Conservation (phyloP, 1,140 invertebrate species). For the Scaptomyza hsui region DNA sequence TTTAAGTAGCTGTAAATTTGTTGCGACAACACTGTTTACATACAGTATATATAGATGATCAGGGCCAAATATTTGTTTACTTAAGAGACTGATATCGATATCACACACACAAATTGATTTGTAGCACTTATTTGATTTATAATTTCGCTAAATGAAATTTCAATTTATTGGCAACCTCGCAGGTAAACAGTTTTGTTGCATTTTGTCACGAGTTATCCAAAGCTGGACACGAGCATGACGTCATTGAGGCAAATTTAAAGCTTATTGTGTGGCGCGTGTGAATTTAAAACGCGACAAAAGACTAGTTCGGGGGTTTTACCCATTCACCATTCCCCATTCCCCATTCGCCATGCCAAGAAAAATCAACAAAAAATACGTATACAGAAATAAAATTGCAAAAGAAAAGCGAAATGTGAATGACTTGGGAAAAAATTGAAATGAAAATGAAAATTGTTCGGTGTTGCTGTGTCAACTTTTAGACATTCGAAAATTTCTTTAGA, state of each 20-base stretch:
- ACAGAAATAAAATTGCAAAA: conserved; percentile 38
- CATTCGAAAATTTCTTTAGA: neutral
- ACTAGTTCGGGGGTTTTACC: conserved; percentile 59
- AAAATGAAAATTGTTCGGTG: conserved; percentile 47
- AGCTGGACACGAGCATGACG: conserved; percentile 46
- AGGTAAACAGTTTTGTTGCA: neutral
- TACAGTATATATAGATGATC: too few relatives aligned
- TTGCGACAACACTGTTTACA: too few relatives aligned
- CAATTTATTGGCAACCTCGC: conserved; percentile 26
- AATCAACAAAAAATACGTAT: conserved; percentile 22
- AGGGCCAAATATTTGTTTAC: conserved; percentile 24
- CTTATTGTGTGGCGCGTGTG: conserved; percentile 41
- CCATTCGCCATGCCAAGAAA: conserved; percentile 48
- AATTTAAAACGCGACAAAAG: conserved; percentile 18
- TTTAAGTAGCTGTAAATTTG: too few relatives aligned
- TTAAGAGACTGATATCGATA: neutral
- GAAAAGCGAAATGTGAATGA: conserved; percentile 40
- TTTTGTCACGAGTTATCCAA: conserved; percentile 45
- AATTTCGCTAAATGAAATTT: conserved; percentile 61
- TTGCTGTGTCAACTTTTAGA: conserved; percentile 66
- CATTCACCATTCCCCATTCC: conserved; percentile 2
- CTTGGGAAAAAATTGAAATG: conserved; percentile 29
- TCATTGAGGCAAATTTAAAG: conserved; percentile 57
- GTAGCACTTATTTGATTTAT: conserved; percentile 57
- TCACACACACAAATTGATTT: conserved; percentile 37